Base-by-base conservation (phyloP, 2,113 vertebrate species). In the Xenotilapia caudafasciata region DNA sequence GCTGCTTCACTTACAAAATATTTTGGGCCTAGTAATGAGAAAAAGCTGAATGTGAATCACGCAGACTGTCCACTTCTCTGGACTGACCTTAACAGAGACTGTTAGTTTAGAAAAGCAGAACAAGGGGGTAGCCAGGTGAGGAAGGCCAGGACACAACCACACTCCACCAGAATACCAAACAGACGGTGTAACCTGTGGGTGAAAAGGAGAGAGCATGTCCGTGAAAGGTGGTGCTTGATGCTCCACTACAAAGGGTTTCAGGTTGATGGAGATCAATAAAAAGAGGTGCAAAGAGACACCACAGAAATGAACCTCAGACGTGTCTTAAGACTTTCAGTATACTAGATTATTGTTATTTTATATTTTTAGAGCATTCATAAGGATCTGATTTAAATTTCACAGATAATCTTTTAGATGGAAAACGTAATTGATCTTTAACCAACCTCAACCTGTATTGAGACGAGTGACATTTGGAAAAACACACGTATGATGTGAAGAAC, bases 391-490 rank as follows among this genome's bases (percentile, higher is more conserved):
- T 83, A 85, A 60, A 92, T 91, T 75, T 80, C 40, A 4, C 80
- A 65, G 68, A 83, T 92, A 68, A 82, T 91, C 51, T 91, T 86
- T 85, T 6, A 49, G 75, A 84, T n/a, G 23, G 70, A 21, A 82
- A 55, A 86, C 55, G 49, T 17, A 79, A 86, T 73, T 79, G 80
- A 85, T 86, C 85, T 35, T 51, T 54, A 79, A 14, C 11, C 11
- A 53, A 89, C 84, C 90, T 77, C 65, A 58, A 84, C 87, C 85
- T 83, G 82, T 21, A 35, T 21, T 2, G n/a, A 92, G 84, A 82
- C 31, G 33, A 42, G 86, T 93, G 92, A 91, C 93, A 91, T 93
- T 95, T 90, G 51, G 83, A 88, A 75, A 90, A 89, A 89, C 53
- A 82, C 13, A 12, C n/a, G 53, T 23, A 33, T 51, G 79, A 80